A percentile compares a stretch with the other conserved stretches of the same genome.
Evolutionary conservation across 1,140 invertebrate genomes (phyloP).

Genomic region (Apis florea): DNA sequence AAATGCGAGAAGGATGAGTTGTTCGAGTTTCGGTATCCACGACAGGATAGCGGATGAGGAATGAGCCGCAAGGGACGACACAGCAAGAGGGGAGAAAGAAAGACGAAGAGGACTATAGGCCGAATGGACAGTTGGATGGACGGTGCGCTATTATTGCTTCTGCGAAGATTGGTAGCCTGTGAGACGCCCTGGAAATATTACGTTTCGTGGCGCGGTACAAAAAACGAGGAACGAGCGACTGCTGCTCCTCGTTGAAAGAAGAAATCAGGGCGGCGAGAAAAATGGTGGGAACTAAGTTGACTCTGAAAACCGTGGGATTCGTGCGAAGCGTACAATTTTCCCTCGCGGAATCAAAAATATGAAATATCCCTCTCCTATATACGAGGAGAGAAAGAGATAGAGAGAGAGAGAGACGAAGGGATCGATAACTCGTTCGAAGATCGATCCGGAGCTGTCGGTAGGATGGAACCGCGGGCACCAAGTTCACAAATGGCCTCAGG

Average conservation of each 20-base stretch:
- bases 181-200: conserved; percentile 76
- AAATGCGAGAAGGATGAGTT: conserved; percentile 41
- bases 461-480: conserved; percentile 40
- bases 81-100: conserved; percentile 60
- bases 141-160: conserved; percentile 77
- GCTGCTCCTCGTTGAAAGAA: conserved; percentile 68
- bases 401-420: not conserved
- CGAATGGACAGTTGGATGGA: conserved; percentile 76
- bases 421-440: conserved; percentile 33
- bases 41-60: conserved; percentile 33
- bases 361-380: conserved; percentile 10
- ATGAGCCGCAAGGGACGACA: conserved; percentile 52
- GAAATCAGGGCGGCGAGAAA: conserved; percentile 54
- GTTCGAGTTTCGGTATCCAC: conserved; percentile 31
- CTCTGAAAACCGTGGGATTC: not conserved
- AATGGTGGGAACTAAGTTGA: conserved; percentile 32
- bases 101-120: conserved; percentile 57
- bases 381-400: not conserved
- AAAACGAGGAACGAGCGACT: conserved; percentile 45
- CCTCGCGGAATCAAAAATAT: conserved; percentile 4
- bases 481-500: conserved; percentile 75
- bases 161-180: conserved; percentile 76
- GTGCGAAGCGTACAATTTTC: not conserved
- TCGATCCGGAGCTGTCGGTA: conserved; percentile 31
- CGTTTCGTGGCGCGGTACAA: conserved; percentile 68